phyloP scores from a whole-genome alignment of 1,140 invertebrate species.

The Thaumatotibia leucotreta region DNA sequence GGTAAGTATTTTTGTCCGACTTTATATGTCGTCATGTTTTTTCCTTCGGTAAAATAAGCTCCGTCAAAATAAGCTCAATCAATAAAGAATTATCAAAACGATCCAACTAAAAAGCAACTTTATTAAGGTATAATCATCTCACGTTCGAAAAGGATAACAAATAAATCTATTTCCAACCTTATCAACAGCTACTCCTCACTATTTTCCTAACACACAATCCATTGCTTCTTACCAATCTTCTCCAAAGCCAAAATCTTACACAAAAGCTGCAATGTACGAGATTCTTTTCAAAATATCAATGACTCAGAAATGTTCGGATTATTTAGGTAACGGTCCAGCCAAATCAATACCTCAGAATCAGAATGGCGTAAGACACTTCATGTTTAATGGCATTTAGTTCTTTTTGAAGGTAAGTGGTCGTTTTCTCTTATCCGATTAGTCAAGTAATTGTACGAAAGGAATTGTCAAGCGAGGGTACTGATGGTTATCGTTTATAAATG shows the following conservation, averaged over 20 bases:
- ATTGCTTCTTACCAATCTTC: not conserved
- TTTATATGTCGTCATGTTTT: too few species aligned
- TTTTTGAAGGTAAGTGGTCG: not conserved
- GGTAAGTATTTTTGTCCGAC: too few species aligned
- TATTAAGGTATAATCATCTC: not conserved
- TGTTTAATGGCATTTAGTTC: not conserved
- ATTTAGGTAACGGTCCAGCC: not conserved
- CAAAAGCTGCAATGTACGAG: not conserved
- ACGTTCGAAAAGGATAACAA: not conserved
- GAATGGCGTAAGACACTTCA: not conserved
- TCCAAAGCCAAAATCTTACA: not conserved
- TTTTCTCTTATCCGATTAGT: not conserved
- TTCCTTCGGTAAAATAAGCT: not conserved
- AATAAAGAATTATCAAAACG: not conserved
- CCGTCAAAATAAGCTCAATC: not conserved
- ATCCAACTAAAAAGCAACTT: not conserved
- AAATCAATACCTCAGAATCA: not conserved
- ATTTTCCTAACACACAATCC: not conserved
- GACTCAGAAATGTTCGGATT: too few species aligned
- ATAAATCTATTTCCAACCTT: not conserved
- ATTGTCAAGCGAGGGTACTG: not conserved
- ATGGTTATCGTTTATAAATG: not conserved
- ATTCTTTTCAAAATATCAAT: too few species aligned
- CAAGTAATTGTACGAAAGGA: not conserved
- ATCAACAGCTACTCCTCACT: not conserved